Conservation (phyloP, 1,140 invertebrate genomes). For the Sinella curviseta region DNA sequence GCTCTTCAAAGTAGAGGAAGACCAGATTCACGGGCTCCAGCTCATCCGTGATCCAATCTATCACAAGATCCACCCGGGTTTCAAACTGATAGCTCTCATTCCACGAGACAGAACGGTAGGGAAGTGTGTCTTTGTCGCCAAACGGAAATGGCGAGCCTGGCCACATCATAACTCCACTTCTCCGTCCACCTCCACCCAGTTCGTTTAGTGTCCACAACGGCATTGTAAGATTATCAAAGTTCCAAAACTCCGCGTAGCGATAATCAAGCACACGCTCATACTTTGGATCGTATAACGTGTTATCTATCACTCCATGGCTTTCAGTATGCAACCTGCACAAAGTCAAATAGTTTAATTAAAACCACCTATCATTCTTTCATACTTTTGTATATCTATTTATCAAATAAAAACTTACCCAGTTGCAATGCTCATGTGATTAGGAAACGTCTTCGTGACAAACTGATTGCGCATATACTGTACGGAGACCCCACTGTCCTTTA, state of each 20-base stretch:
- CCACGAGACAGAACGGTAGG: not conserved
- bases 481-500: constrained; percentile 62
- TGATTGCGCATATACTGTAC: constrained; percentile 65
- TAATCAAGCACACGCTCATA: constrained; percentile 56
- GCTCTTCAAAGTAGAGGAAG: constrained; percentile 72
- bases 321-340: constrained; percentile 63
- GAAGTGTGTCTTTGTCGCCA: constrained; percentile 34
- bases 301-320: constrained; percentile 71
- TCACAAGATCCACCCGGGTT: not conserved
- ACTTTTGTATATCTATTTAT: no score
- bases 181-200: constrained; percentile 55
- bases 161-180: constrained; percentile 63
- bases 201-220: constrained; percentile 66
- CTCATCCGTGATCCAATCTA: constrained; percentile 58
- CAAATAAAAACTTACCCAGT: constrained; percentile 60
- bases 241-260: constrained; percentile 58
- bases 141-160: constrained; percentile 34
- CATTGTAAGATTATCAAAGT: constrained; percentile 58
- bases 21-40: constrained; percentile 64
- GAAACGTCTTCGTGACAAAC: constrained; percentile 57
- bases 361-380: no score
- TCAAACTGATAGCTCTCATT: constrained; percentile 11
- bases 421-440: constrained; percentile 75
- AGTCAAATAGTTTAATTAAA: no score
- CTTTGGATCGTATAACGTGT: constrained; percentile 64